Evolutionary conservation across 2,888 invertebrate species (phyloP).

Genomic region (Rhaphigaster nebulosa): DNA sequence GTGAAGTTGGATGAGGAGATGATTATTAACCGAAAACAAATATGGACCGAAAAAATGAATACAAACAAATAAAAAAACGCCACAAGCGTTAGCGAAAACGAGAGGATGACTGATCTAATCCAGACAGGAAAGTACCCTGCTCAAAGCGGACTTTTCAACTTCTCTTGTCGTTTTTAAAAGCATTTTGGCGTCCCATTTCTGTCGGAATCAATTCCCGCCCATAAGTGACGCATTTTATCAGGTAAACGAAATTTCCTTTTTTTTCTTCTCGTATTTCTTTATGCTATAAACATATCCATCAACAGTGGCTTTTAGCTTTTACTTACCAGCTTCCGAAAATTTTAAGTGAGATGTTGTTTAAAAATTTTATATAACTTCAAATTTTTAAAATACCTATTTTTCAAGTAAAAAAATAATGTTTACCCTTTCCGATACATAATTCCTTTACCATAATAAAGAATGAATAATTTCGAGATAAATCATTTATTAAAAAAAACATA

Average conservation of each 20-base stretch:
- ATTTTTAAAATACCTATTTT: too few species aligned
- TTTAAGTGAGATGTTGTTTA: not conserved
- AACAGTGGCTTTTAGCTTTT: conserved; percentile 1
- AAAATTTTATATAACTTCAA: not conserved
- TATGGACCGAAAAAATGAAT: not conserved
- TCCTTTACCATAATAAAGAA: too few species aligned
- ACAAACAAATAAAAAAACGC: too few species aligned
- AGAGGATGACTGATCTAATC: conserved; percentile 36
- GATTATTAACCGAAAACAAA: not conserved
- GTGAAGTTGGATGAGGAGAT: not conserved
- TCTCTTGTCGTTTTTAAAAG: conserved; percentile 46
- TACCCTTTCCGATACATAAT: too few species aligned
- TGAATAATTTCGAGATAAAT: too few species aligned
- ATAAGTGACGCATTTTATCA: conserved; percentile 42
- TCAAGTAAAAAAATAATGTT: too few species aligned
- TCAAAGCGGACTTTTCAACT: conserved; percentile 45
- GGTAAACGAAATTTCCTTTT: conserved; percentile 27
- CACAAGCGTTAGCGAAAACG: not conserved
- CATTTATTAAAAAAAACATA: too few species aligned
- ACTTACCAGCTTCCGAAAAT: not conserved
- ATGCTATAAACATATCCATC: conserved; percentile 12
- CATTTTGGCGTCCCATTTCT: conserved; percentile 42
- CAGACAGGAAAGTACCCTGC: not conserved
- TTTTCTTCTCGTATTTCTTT: not conserved
- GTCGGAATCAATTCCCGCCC: conserved; percentile 15